Conservation (phyloP, 1,140 invertebrate genomes). For the Neuroterus valhalla region DNA sequence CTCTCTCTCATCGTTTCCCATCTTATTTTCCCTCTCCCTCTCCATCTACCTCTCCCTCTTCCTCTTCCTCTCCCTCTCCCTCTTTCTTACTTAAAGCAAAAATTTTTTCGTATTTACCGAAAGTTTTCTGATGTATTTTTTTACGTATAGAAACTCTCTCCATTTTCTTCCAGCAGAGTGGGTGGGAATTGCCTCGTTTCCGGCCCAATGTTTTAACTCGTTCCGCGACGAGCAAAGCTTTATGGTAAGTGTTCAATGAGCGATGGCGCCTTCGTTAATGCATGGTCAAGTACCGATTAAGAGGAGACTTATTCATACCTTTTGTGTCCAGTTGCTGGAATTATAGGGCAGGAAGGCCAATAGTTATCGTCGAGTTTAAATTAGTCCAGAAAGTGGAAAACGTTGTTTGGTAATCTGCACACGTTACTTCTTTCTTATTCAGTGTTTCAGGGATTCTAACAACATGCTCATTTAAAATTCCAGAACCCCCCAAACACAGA, state of each 20-base stretch:
- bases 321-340: neutral
- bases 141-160: too few species aligned
- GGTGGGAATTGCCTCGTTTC: neutral
- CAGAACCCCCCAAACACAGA: neutral
- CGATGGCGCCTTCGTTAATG: conserved; percentile 15
- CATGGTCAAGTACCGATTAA: conserved; percentile 1
- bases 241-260: conserved; percentile 26
- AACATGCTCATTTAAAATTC: conserved; percentile 23
- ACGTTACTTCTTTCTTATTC: conserved; percentile 8
- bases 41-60: too few species aligned
- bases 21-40: too few species aligned
- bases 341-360: conserved; percentile 4
- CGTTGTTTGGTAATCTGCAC: conserved; percentile 5
- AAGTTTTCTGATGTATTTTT: too few species aligned
- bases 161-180: too few species aligned
- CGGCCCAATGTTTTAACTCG: neutral
- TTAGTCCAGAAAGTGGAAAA: conserved; percentile 20
- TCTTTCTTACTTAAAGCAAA: too few species aligned
- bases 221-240: neutral
- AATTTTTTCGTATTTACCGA: too few species aligned
- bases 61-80: too few species aligned
- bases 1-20: too few species aligned
- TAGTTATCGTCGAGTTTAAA: conserved; percentile 15
- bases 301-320: neutral
- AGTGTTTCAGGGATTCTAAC: neutral